A percentile compares a stretch with the other conserved stretches of the same genome.
phyloP scores from a whole-genome alignment of 2,113 vertebrate species.

The Delphinus delphis region DNA sequence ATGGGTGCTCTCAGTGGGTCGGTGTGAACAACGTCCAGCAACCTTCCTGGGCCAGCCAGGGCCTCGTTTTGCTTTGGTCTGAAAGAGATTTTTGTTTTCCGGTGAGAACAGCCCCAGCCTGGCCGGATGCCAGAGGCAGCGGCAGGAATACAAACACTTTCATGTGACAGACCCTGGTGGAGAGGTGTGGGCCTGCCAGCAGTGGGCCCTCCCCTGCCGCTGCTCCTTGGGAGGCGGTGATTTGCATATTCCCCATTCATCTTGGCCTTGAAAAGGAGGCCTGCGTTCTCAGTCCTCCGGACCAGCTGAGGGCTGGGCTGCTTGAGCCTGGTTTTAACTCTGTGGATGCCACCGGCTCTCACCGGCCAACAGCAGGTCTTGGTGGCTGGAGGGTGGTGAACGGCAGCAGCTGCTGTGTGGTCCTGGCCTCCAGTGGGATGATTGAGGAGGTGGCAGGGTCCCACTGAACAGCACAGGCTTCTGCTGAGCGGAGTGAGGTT shows the following conservation, averaged over 20 bases:
- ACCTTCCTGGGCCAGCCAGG: neutral
- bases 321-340: conserved; percentile 56
- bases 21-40: neutral
- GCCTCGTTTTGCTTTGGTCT: conserved; percentile 70
- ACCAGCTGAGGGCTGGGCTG: neutral
- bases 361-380: neutral
- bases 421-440: neutral
- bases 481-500: neutral
- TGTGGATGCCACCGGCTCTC: neutral
- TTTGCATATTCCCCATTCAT: conserved; percentile 88
- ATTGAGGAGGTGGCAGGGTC: neutral
- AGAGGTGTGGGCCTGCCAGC: conserved; percentile 89
- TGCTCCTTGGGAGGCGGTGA: conserved; percentile 75
- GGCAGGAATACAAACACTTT: conserved; percentile 71
- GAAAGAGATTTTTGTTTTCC: conserved; percentile 82
- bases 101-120: conserved; percentile 78
- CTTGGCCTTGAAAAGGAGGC: conserved; percentile 81
- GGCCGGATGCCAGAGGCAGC: conserved; percentile 65
- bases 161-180: conserved; percentile 89
- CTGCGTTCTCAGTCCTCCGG: conserved; percentile 73
- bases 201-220: conserved; percentile 80
- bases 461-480: neutral
- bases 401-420: neutral
- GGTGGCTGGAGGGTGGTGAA: neutral
- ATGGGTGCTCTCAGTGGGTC: neutral